phyloP scores from a whole-genome alignment of 2,888 invertebrate species.

The Drosophila birchii region DNA sequence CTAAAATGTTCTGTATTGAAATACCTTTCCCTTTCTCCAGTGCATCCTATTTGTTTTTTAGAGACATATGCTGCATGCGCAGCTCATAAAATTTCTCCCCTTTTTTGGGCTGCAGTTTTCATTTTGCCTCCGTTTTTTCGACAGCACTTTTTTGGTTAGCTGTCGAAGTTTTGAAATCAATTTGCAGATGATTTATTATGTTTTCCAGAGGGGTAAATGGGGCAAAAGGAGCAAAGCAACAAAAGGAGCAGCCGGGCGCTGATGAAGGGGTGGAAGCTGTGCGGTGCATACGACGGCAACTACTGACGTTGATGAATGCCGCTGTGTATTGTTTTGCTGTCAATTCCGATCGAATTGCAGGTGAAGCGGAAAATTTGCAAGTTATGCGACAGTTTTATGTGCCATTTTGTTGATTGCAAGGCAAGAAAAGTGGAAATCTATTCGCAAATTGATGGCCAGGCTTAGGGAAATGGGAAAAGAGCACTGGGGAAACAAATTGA shows the following conservation, averaged over 20 bases:
- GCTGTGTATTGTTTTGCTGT: constrained; percentile 75
- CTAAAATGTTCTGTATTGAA: background rate
- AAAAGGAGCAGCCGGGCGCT: constrained; percentile 7
- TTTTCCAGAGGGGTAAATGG: constrained; percentile 22
- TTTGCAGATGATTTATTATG: constrained; percentile 79
- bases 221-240: constrained; percentile 5
- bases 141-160: constrained; percentile 37
- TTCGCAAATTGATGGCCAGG: constrained; percentile 53
- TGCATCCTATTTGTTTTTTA: constrained; percentile 21
- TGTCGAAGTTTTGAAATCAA: constrained; percentile 74
- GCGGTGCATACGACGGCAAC: constrained; percentile 63
- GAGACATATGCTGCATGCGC: constrained; percentile 45
- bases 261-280: constrained; percentile 14
- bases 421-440: constrained; percentile 14
- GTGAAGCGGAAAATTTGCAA: constrained; percentile 75
- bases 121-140: constrained; percentile 39
- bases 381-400: constrained; percentile 69
- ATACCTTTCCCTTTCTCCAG: background rate
- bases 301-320: constrained; percentile 74
- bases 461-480: background rate
- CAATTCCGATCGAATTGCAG: constrained; percentile 71
- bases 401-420: constrained; percentile 12
- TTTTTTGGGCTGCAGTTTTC: constrained; percentile 33
- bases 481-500: too few relatives aligned
- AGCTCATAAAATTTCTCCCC: constrained; percentile 50